A percentile compares a stretch with the other conserved stretches of the same genome.
Conservation (phyloP, 64 coral and sea anemone genomes). For the Stichodactyla helianthus region DNA sequence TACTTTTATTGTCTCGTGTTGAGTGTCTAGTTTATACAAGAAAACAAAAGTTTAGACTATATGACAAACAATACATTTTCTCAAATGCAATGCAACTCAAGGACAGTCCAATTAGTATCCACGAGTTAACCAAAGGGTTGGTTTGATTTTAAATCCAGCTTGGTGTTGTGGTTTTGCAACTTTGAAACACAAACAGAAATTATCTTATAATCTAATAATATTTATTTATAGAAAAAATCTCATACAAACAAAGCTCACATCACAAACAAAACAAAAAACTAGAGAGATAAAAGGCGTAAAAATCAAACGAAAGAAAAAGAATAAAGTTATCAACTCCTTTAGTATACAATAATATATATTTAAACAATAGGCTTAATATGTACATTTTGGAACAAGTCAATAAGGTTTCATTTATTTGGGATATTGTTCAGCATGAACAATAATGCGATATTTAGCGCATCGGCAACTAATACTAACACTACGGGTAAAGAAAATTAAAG, state of each 20-base stretch:
- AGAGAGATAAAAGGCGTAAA: background rate
- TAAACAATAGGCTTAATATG: background rate
- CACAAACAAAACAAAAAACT: slow-evolving; percentile 23
- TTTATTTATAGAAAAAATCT: background rate
- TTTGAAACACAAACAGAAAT: background rate
- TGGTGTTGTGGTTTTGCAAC: too few species aligned
- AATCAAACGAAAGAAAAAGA: background rate
- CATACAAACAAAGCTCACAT: background rate
- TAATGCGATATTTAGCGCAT: background rate
- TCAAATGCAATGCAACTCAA: too few species aligned
- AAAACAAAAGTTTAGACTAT: too few species aligned
- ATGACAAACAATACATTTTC: too few species aligned
- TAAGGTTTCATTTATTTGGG: too few species aligned
- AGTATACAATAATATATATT: background rate
- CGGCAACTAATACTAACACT: background rate
- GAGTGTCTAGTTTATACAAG: too few species aligned
- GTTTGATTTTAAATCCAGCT: too few species aligned
- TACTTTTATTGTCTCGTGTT: too few species aligned
- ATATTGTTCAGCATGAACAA: too few species aligned
- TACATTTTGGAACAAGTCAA: background rate
- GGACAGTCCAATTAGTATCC: too few species aligned
- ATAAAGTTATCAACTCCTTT: background rate
- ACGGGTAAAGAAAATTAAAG: background rate
- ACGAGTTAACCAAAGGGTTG: too few species aligned
- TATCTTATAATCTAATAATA: background rate